These are phyloP conservation scores for Gymnogyps californianus DNA, from an alignment of 2,113 vertebrate species.

Conservation along the genomic window DNA sequence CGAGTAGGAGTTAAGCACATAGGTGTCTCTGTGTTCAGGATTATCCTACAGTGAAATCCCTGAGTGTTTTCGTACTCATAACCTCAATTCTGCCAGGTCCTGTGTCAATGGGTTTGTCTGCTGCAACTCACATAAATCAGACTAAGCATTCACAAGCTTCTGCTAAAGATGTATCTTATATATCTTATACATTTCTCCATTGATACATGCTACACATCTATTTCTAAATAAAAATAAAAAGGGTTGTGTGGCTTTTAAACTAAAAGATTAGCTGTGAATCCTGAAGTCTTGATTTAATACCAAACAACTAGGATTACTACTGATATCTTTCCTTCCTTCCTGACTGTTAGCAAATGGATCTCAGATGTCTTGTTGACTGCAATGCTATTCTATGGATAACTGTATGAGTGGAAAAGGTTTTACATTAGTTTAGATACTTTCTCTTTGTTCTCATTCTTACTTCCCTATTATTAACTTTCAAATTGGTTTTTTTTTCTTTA, in stretches of 20 bases:
- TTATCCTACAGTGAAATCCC: neutral
- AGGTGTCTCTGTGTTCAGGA: neutral
- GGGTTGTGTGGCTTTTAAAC: neutral
- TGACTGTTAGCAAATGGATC: neutral
- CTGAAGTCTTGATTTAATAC: neutral
- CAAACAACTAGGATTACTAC: neutral
- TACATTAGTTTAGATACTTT: neutral
- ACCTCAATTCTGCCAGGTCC: neutral
- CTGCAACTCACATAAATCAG: neutral
- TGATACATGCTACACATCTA: neutral
- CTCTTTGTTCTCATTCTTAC: neutral
- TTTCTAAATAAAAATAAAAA: neutral
- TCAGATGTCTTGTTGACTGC: neutral
- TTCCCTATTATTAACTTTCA: neutral
- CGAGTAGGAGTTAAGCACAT: neutral
- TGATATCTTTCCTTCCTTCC: neutral
- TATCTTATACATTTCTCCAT: neutral
- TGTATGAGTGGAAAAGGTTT: neutral
- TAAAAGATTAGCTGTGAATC: neutral
- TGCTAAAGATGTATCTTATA: neutral
- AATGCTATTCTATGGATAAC: neutral
- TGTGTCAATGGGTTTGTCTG: neutral
- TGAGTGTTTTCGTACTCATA: neutral
- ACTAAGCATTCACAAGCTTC: neutral
- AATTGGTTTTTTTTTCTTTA: rapidly evolving